Percentiles rank a stretch among this genome's conserved stretches.
Conservation (phyloP, 2,113 vertebrate genomes). For the Clarias batrachus region DNA sequence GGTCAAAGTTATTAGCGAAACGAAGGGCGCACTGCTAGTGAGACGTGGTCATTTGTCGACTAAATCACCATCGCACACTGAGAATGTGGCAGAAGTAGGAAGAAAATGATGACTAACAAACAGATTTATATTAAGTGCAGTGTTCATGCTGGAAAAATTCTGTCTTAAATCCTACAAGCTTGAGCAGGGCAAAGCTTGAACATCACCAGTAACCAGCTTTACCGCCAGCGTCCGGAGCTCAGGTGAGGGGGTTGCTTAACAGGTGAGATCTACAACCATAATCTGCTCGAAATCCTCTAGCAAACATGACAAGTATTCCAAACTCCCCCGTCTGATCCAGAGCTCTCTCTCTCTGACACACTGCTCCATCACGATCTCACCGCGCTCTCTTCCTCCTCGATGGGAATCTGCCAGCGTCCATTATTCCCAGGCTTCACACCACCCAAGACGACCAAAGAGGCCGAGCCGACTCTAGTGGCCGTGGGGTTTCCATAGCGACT, state of each 20-base stretch:
- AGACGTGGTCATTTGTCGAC: neutral
- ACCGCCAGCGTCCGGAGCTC: neutral
- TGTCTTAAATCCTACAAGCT: neutral
- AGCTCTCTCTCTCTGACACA: slow-evolving; percentile 2
- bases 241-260: neutral
- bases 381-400: neutral
- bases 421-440: neutral
- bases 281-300: slow-evolving; percentile 9
- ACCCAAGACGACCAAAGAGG: slow-evolving; percentile 18
- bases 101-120: neutral
- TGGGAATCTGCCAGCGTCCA: slow-evolving; percentile 1
- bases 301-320: neutral
- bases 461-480: neutral
- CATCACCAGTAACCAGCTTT: neutral
- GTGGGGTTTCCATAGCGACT: slow-evolving; percentile 53
- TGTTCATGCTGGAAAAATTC: neutral
- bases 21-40: neutral
- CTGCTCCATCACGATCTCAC: slow-evolving; percentile 25
- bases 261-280: neutral
- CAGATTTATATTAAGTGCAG: neutral
- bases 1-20: neutral
- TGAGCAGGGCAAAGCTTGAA: neutral
- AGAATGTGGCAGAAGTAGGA: neutral
- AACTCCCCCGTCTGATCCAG: slow-evolving; percentile 15
- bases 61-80: neutral